phyloP scores from a whole-genome alignment of 2,113 vertebrate species.

The Rostratula benghalensis region DNA sequence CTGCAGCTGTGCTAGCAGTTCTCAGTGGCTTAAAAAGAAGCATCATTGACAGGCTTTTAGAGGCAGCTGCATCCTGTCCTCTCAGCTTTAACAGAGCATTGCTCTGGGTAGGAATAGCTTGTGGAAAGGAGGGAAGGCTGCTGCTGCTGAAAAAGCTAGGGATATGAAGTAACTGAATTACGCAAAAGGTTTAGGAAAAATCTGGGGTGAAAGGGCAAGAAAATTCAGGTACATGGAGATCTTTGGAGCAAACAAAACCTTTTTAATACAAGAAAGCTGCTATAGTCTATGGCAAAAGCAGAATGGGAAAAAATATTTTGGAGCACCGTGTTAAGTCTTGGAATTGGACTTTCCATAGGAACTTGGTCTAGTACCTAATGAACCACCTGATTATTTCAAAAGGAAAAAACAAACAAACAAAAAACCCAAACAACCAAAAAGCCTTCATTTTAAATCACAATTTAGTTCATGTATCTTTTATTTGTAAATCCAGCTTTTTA shows the following conservation, averaged over 20 bases:
- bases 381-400: not conserved
- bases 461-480: not conserved
- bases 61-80: slow-evolving; percentile 60
- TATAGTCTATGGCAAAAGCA: not conserved
- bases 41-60: slow-evolving; percentile 50
- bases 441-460: not conserved
- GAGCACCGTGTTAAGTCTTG: not conserved
- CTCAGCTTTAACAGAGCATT: not conserved
- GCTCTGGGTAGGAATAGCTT: not conserved
- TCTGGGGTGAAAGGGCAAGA: not conserved
- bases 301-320: not conserved
- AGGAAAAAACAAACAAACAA: not conserved
- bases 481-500: not conserved
- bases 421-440: too few species aligned
- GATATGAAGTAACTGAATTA: not conserved
- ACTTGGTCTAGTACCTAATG: not conserved
- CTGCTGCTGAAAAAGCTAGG: not conserved
- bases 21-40: slow-evolving; percentile 48
- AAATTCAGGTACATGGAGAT: not conserved
- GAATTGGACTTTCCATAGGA: not conserved
- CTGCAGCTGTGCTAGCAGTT: slow-evolving; percentile 50
- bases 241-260: not conserved
- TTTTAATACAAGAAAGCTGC: not conserved
- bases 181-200: not conserved
- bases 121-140: not conserved